Conservation (phyloP, 2,113 vertebrate genomes). For the Syngnathus typhle region DNA sequence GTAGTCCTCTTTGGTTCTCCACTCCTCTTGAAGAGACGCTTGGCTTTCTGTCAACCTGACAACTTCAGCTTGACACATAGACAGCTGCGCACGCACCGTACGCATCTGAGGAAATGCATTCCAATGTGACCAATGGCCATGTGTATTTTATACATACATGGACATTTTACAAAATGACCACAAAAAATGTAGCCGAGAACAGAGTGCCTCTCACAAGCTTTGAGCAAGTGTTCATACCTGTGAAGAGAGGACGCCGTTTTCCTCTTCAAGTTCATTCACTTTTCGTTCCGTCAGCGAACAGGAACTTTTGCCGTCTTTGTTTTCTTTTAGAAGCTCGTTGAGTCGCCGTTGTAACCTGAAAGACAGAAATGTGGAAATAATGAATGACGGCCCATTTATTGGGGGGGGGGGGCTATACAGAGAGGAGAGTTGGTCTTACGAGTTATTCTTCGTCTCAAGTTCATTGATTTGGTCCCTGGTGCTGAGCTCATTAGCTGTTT, state of each 20-base stretch:
- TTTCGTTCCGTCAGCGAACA: conserved; percentile 82
- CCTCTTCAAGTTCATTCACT: conserved; percentile 77
- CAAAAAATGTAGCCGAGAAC: neutral
- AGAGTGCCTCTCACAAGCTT: neutral
- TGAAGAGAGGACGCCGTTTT: conserved; percentile 82
- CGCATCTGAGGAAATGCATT: conserved; percentile 66
- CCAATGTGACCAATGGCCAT: neutral
- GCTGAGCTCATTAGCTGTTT: conserved; percentile 63
- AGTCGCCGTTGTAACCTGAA: conserved; percentile 76
- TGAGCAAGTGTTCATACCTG: conserved; percentile 65
- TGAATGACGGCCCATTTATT: neutral
- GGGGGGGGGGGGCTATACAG: neutral
- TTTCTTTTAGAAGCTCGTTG: conserved; percentile 76
- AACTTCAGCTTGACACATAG: conserved; percentile 73
- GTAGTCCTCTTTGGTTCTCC: conserved; percentile 51
- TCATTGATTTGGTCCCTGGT: conserved; percentile 73
- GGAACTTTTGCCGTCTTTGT: conserved; percentile 79
- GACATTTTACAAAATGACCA: too few species aligned
- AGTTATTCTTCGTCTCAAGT: conserved; percentile 75
- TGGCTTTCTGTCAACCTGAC: conserved; percentile 73
- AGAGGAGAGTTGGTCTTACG: conserved; percentile 53
- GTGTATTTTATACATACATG: neutral
- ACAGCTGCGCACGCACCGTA: conserved; percentile 70
- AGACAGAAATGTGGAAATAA: neutral
- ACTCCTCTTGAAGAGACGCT: conserved; percentile 60